Base-by-base conservation (phyloP, 2,113 vertebrate genomes). In the Neoarius graeffei region DNA sequence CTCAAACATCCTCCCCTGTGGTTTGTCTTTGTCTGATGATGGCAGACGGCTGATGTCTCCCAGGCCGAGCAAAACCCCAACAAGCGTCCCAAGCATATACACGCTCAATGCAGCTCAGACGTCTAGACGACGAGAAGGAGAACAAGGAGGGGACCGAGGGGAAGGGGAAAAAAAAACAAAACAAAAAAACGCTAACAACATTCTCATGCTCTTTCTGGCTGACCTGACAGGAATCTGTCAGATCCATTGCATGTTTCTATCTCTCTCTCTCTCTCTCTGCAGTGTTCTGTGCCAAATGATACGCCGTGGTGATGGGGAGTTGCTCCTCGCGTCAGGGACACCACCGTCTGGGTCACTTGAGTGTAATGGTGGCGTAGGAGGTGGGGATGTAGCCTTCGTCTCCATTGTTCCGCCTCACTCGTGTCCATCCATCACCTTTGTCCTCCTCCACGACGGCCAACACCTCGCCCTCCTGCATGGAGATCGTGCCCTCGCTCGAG, bases 381-480 rank as follows among this genome's bases (percentile, higher is more conserved):
- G 97, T 97, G 66, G 97, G 97, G 80, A 97, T 97, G 42, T 98
- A 98, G 88, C 97, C 97, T 89, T 98, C 97, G 0, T 96, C 96
- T 0, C 96, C 96, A 66, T 97, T 96, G 93, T 86, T 94, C 89
- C 96, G 91, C 17, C 96, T 94, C 50, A 98, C 97, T 0, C 97
- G 95, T 4, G 97, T 97, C 97, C 97, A 98, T 50, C 97, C 97
- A 0, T 98, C 97, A 0, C 97, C 97, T 85, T 97, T 97, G 92
- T 98, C 97, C 83, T 97, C 96, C 89, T 98, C 97, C 83, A 98
- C 96, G 83, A 98, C 93, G 10, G 94, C 93, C 69, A 98, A 94
- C 17, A 95, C 94, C 81, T 98, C 97, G 0, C 97, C 97, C 89
- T 98, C 97, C 9, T 95, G 93, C 96, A 98, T 97, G 80, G 97